A percentile compares a stretch with the other conserved stretches of the same genome.
Evolutionary conservation across 2,888 invertebrate species (phyloP).

Genomic region (Acrobasis consociella): DNA sequence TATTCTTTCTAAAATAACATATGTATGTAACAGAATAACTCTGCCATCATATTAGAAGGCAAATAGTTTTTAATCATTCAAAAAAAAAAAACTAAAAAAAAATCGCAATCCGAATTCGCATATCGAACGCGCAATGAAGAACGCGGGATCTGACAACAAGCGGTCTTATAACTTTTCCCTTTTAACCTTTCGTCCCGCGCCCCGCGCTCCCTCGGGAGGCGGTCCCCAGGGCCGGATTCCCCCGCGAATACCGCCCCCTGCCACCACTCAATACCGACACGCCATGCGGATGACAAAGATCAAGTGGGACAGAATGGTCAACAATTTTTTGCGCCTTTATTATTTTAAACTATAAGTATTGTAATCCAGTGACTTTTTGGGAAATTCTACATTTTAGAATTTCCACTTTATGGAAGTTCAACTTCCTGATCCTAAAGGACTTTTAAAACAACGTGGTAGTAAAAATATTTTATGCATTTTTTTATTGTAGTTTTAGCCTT

Average conservation of each 20-base stretch:
- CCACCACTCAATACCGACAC: conserved; percentile 82
- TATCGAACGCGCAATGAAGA: conserved; percentile 64
- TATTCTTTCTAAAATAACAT: no score
- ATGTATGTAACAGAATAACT: no score
- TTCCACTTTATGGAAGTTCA: no score
- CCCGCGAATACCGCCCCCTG: conserved; percentile 63
- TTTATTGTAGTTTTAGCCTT: no score
- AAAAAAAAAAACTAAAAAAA: conserved; percentile 34
- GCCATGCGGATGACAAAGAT: conserved; percentile 76
- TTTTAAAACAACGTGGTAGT: no score
- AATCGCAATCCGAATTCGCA: conserved; percentile 62
- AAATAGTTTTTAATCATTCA: neutral
- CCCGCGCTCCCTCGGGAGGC: conserved; percentile 75
- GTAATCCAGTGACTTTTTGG: no score
- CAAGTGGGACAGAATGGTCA: conserved; percentile 48
- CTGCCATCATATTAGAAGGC: no score
- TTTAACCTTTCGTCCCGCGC: conserved; percentile 75
- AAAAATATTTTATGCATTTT: no score
- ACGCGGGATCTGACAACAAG: conserved; percentile 76
- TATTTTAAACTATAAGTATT: neutral
- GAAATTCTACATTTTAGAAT: no score
- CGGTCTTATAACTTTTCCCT: conserved; percentile 83
- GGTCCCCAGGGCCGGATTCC: conserved; percentile 80
- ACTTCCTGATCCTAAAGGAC: no score
- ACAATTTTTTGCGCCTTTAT: conserved; percentile 28